Evolutionary conservation across 2,888 invertebrate species (phyloP).

Genomic region (Clanis bilineata): DNA sequence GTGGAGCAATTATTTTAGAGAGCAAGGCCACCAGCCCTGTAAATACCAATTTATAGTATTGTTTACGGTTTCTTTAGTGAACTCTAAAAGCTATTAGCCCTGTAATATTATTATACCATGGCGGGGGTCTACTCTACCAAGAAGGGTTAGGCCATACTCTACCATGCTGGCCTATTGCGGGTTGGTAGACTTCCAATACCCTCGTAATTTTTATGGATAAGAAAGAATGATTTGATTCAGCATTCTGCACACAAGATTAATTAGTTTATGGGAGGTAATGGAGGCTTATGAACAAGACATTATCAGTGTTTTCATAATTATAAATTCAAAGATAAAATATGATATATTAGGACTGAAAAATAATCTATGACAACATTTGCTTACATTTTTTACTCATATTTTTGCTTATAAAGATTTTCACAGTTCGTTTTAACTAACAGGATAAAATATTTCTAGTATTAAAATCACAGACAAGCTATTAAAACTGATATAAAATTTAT

Average conservation of each 20-base stretch:
- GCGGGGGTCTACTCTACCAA: too few species aligned
- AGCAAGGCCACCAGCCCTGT: neutral
- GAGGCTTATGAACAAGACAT: neutral
- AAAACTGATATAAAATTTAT: too few species aligned
- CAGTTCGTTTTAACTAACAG: too few species aligned
- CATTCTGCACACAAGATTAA: neutral
- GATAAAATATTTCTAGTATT: too few species aligned
- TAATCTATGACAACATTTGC: neutral
- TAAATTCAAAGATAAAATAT: neutral
- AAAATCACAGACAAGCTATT: too few species aligned
- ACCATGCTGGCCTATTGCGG: too few species aligned
- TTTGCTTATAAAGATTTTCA: neutral
- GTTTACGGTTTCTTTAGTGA: too few species aligned
- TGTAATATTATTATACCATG: too few species aligned
- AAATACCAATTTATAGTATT: neutral
- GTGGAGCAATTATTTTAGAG: neutral
- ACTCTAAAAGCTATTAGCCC: too few species aligned
- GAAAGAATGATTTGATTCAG: neutral
- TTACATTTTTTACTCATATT: neutral
- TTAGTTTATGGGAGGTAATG: neutral
- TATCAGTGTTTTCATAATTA: neutral
- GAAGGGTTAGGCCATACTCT: too few species aligned
- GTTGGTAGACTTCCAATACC: too few species aligned
- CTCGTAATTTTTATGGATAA: too few species aligned
- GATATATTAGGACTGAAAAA: neutral